phyloP scores from a whole-genome alignment of 2,113 vertebrate genomes.

The Elgaria multicarinata region DNA sequence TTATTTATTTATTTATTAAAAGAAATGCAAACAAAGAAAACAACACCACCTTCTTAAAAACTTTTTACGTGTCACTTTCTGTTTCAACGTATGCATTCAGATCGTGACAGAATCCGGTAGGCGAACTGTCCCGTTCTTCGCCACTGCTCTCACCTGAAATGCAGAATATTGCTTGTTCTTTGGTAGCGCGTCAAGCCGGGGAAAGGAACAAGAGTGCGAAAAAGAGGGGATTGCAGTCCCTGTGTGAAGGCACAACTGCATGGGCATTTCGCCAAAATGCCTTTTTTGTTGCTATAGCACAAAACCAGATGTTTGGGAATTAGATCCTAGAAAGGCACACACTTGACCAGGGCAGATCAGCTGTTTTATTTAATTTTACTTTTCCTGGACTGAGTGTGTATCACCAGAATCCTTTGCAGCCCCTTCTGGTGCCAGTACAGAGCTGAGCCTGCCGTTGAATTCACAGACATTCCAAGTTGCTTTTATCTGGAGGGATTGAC shows the following conservation, averaged over 20 bases:
- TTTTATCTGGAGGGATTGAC: not conserved
- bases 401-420: not conserved
- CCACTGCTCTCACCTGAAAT: conserved; percentile 63
- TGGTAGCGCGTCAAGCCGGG: conserved; percentile 1
- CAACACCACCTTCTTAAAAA: not conserved
- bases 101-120: conserved; percentile 82
- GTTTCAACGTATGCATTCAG: conserved; percentile 81
- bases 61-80: conserved; percentile 73
- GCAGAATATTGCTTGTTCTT: conserved; percentile 68
- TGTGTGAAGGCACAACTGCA: not conserved
- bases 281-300: not conserved
- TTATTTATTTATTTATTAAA: too few relatives aligned
- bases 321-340: not conserved
- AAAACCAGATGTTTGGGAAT: not conserved
- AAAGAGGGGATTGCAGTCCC: not conserved
- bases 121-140: conserved; percentile 76
- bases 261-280: not conserved
- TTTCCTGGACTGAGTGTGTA: not conserved
- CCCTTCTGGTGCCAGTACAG: not conserved
- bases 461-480: not conserved
- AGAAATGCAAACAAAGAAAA: conserved; percentile 14
- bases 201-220: not conserved
- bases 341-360: not conserved
- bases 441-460: too few relatives aligned
- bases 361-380: not conserved